These are phyloP conservation scores for Sinopyrophorus schimmeli DNA, from an alignment of 2,888 invertebrate genomes.

Conservation along the genomic window DNA sequence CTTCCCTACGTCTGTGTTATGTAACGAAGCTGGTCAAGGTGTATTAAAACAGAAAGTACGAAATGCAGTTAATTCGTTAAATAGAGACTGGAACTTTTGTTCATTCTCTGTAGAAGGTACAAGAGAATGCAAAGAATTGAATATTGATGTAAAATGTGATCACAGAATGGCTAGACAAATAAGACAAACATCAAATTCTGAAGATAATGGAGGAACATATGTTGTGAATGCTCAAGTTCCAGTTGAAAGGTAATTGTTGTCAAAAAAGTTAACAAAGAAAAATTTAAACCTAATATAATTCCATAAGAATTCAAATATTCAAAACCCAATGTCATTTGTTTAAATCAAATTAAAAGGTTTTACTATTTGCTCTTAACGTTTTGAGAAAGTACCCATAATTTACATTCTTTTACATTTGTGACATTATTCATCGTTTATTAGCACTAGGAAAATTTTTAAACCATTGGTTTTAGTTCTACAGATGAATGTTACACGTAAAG, in stretches of 20 bases:
- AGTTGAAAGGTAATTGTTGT: conserved; percentile 81
- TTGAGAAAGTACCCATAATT: too few relatives aligned
- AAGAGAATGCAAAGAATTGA: conserved; percentile 86
- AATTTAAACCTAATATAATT: too few relatives aligned
- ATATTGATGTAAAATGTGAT: conserved; percentile 90
- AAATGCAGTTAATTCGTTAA: conserved; percentile 85
- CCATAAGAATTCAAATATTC: too few relatives aligned
- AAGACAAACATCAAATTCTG: conserved; percentile 63
- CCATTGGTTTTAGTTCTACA: too few relatives aligned
- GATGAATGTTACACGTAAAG: too few relatives aligned
- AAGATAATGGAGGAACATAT: conserved; percentile 76
- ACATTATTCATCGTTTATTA: too few relatives aligned
- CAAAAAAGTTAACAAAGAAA: too few relatives aligned
- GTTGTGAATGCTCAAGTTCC: conserved; percentile 81
- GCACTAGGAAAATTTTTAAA: too few relatives aligned
- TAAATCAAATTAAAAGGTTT: too few relatives aligned
- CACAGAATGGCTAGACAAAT: conserved; percentile 70
- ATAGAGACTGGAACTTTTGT: conserved; percentile 97
- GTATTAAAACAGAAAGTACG: conserved; percentile 88
- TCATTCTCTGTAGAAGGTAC: conserved; percentile 86
- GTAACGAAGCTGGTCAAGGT: conserved; percentile 93
- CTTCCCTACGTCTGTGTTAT: conserved; percentile 95
- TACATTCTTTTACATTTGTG: too few relatives aligned
- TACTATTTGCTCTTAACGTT: too few relatives aligned
- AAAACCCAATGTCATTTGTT: too few relatives aligned